Conservation (phyloP, 1,140 invertebrate genomes). For the Drusus annulatus region DNA sequence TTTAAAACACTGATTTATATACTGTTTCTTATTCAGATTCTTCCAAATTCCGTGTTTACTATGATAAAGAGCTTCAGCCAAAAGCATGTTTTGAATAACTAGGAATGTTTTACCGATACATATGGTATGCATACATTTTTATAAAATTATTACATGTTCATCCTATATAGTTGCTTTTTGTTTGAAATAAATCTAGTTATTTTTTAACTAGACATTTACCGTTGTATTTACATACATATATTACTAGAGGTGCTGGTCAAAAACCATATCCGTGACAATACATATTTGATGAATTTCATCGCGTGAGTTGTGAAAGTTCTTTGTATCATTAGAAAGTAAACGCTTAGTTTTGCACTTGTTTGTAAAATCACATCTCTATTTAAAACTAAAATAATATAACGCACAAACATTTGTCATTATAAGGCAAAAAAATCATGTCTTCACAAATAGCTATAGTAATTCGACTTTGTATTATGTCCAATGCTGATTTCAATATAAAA, state of each 20-base stretch:
- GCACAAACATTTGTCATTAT: constrained; percentile 24
- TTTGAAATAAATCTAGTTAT: background rate
- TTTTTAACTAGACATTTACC: background rate
- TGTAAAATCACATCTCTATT: constrained; percentile 14
- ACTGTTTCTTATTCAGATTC: background rate
- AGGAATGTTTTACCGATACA: background rate
- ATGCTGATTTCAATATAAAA: no score
- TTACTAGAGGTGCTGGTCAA: constrained; percentile 37
- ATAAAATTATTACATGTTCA: background rate
- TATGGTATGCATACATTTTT: background rate
- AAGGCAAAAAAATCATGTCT: background rate
- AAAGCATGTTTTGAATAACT: background rate
- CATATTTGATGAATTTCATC: constrained; percentile 28
- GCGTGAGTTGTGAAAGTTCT: constrained; percentile 17
- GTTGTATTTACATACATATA: background rate
- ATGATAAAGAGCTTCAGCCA: background rate
- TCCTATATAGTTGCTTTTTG: background rate
- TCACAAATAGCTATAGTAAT: no score
- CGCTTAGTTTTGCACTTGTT: constrained; percentile 26
- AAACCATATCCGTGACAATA: constrained; percentile 27
- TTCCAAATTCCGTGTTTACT: background rate
- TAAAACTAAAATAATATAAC: constrained; percentile 17
- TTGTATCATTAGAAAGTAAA: constrained; percentile 3
- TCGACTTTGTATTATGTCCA: no score
- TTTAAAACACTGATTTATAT: background rate